Conservation (phyloP, 2,888 invertebrate genomes). For the Drosophila acutilabella region DNA sequence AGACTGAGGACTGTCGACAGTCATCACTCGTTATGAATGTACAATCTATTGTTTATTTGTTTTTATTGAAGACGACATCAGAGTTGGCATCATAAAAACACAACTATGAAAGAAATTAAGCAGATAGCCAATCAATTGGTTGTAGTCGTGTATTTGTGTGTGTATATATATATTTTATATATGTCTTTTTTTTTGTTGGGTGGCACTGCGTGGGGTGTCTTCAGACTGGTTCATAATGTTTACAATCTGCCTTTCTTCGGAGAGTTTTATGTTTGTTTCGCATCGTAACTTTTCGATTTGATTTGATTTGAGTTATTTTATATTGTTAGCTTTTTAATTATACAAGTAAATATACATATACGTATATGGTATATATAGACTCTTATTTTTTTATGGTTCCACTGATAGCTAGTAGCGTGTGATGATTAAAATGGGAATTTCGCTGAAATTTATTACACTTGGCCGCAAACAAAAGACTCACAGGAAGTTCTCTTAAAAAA, state of each 20-base stretch:
- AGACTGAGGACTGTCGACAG: neutral
- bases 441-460: conserved; percentile 50
- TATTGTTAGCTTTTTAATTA: conserved; percentile 49
- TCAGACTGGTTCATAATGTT: conserved; percentile 54
- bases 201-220: conserved; percentile 72
- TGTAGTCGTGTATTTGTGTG: conserved; percentile 22
- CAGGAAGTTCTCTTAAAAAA: conserved; percentile 57
- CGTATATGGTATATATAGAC: neutral
- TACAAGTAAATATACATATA: conserved; percentile 36
- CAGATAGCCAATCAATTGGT: conserved; percentile 66
- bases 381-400: conserved; percentile 41
- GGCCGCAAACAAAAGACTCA: conserved; percentile 52
- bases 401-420: conserved; percentile 50
- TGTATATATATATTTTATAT: neutral
- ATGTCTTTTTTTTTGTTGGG: conserved; percentile 38
- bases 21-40: conserved; percentile 14
- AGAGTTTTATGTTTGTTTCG: conserved; percentile 44
- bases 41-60: conserved; percentile 63
- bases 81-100: conserved; percentile 59
- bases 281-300: conserved; percentile 42
- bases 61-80: conserved; percentile 20
- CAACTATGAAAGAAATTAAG: conserved; percentile 71
- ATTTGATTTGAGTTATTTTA: conserved; percentile 5
- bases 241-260: conserved; percentile 50
- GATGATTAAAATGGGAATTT: conserved; percentile 49